phyloP scores from a whole-genome alignment of 2,888 invertebrate species.

The Anthophora plumipes region DNA sequence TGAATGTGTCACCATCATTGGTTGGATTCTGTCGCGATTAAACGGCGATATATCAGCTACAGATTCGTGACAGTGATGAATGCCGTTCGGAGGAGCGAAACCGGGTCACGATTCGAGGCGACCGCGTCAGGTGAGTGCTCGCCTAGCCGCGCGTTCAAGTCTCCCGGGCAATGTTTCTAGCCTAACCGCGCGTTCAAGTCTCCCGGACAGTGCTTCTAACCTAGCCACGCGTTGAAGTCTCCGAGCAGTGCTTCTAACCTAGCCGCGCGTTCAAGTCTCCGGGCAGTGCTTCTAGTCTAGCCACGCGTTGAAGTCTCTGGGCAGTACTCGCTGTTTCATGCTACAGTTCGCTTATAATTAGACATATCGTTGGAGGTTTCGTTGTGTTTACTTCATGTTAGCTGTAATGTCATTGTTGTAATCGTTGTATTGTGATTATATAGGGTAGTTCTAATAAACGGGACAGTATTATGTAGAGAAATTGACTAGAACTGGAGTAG shows the following conservation, averaged over 20 bases:
- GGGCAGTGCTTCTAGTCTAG: too few relatives aligned
- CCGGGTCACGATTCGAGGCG: conserved; percentile 50
- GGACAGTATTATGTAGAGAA: too few relatives aligned
- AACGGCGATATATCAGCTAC: conserved; percentile 68
- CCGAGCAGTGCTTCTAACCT: not conserved
- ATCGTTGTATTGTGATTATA: too few relatives aligned
- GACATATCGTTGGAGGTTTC: too few relatives aligned
- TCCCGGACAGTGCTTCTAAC: not conserved
- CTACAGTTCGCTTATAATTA: too few relatives aligned
- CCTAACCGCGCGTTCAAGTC: not conserved
- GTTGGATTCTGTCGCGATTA: conserved; percentile 61
- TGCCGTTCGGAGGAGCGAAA: conserved; percentile 47
- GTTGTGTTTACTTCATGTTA: too few relatives aligned
- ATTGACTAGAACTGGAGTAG: too few relatives aligned
- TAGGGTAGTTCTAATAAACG: too few relatives aligned
- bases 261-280: not conserved
- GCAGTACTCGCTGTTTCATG: too few relatives aligned
- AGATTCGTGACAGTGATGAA: conserved; percentile 64
- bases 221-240: not conserved
- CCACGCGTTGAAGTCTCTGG: not conserved
- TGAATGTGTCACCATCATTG: conserved; percentile 45
- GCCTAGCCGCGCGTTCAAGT: conserved; percentile 10
- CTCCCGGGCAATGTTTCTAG: too few relatives aligned
- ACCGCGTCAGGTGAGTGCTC: conserved; percentile 20
- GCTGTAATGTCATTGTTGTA: too few relatives aligned